A percentile compares a stretch with the other conserved stretches of the same genome.
Evolutionary conservation across 2,888 invertebrate genomes (phyloP).

Genomic region (Margaritifera margaritifera): DNA sequence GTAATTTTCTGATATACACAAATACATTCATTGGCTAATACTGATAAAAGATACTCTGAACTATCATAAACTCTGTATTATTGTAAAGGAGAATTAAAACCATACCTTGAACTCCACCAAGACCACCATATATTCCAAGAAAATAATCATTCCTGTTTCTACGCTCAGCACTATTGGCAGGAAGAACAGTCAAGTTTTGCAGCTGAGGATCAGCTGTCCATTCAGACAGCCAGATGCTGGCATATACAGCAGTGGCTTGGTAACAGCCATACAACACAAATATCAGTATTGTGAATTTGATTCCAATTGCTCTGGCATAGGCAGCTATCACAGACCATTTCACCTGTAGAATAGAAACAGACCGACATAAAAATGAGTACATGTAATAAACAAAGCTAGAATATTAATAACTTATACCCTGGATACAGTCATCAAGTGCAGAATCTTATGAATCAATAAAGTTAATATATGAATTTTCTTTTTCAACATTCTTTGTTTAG

Average conservation of each 20-base stretch:
- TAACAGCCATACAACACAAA: slow-evolving; percentile 45
- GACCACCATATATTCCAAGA: slow-evolving; percentile 56
- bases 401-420: no score
- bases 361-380: slow-evolving; percentile 1
- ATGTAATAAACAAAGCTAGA: not conserved
- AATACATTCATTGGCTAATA: no score
- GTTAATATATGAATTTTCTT: no score
- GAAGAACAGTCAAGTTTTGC: slow-evolving; percentile 46
- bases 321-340: slow-evolving; percentile 57
- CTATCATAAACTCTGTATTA: not conserved
- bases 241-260: slow-evolving; percentile 37
- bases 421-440: no score
- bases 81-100: not conserved
- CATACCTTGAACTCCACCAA: slow-evolving; percentile 53
- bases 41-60: not conserved
- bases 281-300: slow-evolving; percentile 46
- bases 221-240: slow-evolving; percentile 58
- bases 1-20: no score
- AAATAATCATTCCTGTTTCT: slow-evolving; percentile 50
- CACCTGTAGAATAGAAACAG: slow-evolving; percentile 53
- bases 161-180: slow-evolving; percentile 47
- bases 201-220: slow-evolving; percentile 61
- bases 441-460: no score
- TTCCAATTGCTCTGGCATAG: slow-evolving; percentile 63
- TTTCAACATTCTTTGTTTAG: no score